Base-by-base conservation (phyloP, 1,140 invertebrate genomes). In the Coptotermes formosanus region DNA sequence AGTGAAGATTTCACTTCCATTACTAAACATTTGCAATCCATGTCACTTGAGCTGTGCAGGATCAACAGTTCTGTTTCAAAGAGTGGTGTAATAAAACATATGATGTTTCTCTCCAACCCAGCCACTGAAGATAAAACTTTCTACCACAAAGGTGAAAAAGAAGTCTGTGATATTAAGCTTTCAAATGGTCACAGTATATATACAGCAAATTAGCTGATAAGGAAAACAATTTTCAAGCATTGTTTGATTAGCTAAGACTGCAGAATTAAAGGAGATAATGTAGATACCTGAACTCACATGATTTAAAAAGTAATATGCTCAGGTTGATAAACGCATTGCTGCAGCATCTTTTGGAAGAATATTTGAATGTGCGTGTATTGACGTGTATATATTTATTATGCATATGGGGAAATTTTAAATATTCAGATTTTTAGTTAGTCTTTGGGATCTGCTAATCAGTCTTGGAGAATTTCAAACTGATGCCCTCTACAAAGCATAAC, bases 51-150 rank as follows among this genome's bases (percentile, higher is more conserved):
- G n/a, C 64, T n/a, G 9, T 75, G 64, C n/a, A 75, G 30, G 4
- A 0, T 75, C n/a, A 30, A n/a, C 25, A 75, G n/a, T 75, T 25
- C 25, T 75, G 6, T 75, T 30, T 75, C 14, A n/a, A n/a, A 75
- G 9, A 75, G 25, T 30, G 64, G n/a, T 75, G 14, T 75, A 75
- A n/a, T 75, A 75, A 25, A 75, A 55, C 52, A 75, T 75, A 30
- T 75, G 64, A 30, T 75, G 64, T 75, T 75, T 75, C n/a, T 75
- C 64, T 75, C n/a, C n/a, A 75, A n/a, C 64, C 64, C 64, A 75
- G 64, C 64, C n/a, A 75, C 64, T 75, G 64, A 75, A 75, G 64
- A 75, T 75, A 30, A 75, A n/a, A 30, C 64, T 30, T 16, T 4
- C 14, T 75, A 75, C 64, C n/a, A 30, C 64, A n/a, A 75, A 75